Evolutionary conservation across 2,113 vertebrate genomes (phyloP).

Genomic region (Oncorhynchus nerka): DNA sequence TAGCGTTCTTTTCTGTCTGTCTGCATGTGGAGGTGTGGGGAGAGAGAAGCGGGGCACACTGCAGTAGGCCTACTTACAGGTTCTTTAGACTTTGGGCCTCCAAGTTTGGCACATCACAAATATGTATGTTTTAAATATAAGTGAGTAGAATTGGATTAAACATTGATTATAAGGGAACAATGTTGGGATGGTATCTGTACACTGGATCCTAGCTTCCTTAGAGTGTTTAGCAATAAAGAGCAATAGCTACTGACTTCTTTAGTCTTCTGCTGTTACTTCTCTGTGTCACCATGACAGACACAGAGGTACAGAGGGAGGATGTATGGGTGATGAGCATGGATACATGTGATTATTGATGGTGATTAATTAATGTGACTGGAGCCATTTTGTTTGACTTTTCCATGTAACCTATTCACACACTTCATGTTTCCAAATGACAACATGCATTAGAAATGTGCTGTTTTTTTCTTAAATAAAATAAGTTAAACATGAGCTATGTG

Average conservation of each 20-base stretch:
- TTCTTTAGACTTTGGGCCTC: neutral
- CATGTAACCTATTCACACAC: neutral
- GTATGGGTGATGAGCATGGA: neutral
- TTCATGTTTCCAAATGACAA: neutral
- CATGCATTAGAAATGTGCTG: neutral
- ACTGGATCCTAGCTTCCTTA: neutral
- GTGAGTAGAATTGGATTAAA: neutral
- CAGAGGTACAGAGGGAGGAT: neutral
- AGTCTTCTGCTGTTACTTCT: neutral
- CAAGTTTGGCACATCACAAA: neutral
- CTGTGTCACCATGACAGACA: neutral
- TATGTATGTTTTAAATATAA: neutral
- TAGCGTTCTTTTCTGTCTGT: neutral
- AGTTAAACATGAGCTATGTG: neutral
- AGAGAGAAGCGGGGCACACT: neutral
- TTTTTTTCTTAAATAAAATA: slow-evolving; percentile 12
- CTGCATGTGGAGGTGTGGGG: neutral
- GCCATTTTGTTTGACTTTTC: neutral
- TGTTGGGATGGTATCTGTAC: neutral
- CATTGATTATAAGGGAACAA: neutral
- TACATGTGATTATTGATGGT: neutral
- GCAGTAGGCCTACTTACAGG: neutral
- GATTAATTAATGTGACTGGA: neutral
- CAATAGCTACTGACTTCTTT: neutral
- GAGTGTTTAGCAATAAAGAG: neutral